A percentile compares a stretch with the other conserved stretches of the same genome.
Conservation (phyloP, 2,113 vertebrate species). For the Desmodus rotundus region DNA sequence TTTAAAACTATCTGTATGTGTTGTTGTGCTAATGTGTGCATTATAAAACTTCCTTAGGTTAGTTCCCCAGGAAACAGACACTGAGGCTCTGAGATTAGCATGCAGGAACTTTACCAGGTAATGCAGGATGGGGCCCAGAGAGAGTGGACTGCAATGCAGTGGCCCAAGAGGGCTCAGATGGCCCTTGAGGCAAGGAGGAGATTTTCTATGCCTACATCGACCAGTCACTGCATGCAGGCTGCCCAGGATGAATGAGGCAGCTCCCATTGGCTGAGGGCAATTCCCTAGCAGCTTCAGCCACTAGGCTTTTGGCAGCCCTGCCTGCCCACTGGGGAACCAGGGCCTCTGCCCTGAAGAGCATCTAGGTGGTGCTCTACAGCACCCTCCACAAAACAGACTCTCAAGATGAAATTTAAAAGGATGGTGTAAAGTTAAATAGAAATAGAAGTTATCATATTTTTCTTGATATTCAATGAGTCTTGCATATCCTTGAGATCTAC, state of each 20-base stretch:
- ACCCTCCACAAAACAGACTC: not conserved
- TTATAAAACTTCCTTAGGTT: not conserved
- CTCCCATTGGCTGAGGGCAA: not conserved
- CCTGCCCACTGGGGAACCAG: not conserved
- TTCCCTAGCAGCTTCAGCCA: not conserved
- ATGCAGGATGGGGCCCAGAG: not conserved
- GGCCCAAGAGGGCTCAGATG: not conserved
- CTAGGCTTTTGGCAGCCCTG: not conserved
- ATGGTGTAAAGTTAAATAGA: not conserved
- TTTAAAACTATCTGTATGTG: not conserved
- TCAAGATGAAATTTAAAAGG: not conserved
- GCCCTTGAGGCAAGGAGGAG: not conserved
- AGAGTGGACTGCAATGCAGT: not conserved
- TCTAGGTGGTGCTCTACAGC: accelerated
- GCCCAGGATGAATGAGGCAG: not conserved
- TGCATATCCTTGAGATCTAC: not conserved
- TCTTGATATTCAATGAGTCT: not conserved
- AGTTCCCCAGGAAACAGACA: not conserved
- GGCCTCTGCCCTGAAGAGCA: not conserved
- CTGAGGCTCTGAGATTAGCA: not conserved
- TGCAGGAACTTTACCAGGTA: accelerated
- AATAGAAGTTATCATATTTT: not conserved
- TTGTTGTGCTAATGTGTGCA: not conserved
- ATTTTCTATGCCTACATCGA: accelerated
- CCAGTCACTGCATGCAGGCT: not conserved